Evolutionary conservation across 2,797 vertebrate species (phyloP), one percentile per base, ranked within the genome.

Genomic region (Sebastolobus alascanus): DNA sequence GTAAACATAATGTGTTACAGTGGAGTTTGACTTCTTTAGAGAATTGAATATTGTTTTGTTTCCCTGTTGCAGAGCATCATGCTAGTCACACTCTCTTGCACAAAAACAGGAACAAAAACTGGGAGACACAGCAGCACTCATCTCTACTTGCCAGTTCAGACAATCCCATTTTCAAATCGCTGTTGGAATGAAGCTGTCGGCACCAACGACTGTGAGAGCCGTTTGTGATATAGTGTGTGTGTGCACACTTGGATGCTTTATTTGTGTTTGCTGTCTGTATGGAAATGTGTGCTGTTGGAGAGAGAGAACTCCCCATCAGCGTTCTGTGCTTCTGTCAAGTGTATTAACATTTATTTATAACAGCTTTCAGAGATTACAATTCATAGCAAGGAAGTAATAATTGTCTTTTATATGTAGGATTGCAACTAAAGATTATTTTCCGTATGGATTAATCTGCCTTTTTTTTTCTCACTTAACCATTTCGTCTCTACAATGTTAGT

Each of bases 101-200:
- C 73, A 77, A 40, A 71, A 69, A 54, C 16, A 1, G 20, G 16
- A 54, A 35, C 58, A 61, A 25, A 52, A 9, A 8, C 14, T 16
- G 22, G 22, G 63, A 71, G 52, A 74, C 60, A 52, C 40, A 12
- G 54, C 58, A 16, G 38, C 63, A 20, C 40, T 79, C 56, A 33
- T 79, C 29, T 63, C 20, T 31, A 11, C 40, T 58, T 46, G 29
- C 63, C 60, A 77, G 61, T 75, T 66, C 50, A 68, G 60, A 64
- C 81, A 64, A 58, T 75, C 73, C 63, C 75, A 72, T 79, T 75
- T 73, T 79, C 11, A 73, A 77, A 75, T 84, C 67, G 68, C 58
- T 61, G 22, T 25, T 82, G 75, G 83, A 86, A 73, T 73, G 52
- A 85, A 73, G 68, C 68, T 69, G 79, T 79, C 66, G 33, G 40